Conservation (phyloP, 1,140 invertebrate species). For the Dufourea novaeangliae region DNA sequence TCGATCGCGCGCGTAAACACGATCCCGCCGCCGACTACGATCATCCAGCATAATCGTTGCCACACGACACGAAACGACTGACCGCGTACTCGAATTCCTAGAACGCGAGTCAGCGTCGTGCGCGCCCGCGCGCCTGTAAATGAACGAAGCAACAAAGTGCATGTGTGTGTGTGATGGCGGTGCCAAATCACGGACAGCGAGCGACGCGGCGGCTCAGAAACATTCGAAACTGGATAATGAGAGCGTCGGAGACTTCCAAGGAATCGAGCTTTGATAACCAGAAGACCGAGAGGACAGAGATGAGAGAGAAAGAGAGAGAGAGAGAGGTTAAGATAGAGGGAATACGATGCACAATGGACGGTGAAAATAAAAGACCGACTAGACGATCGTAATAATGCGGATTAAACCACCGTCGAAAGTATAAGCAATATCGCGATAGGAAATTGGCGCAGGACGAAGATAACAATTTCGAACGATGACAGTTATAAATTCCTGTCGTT, state of each 20-base stretch:
- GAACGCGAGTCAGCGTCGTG: conserved; percentile 57
- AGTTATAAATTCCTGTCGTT: neutral
- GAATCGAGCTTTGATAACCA: conserved; percentile 14
- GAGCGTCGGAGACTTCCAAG: neutral
- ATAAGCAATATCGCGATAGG: neutral
- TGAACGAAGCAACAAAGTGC: neutral
- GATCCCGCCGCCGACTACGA: conserved; percentile 18
- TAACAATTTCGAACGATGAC: neutral
- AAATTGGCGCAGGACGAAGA: neutral
- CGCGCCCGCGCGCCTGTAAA: conserved; percentile 28
- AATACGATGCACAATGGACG: neutral
- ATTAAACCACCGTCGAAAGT: neutral
- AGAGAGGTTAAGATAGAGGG: neutral
- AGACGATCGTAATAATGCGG: neutral
- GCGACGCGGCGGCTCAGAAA: neutral
- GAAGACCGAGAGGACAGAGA: neutral
- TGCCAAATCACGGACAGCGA: conserved; percentile 17
- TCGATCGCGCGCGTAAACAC: conserved; percentile 1
- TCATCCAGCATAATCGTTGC: conserved; percentile 62
- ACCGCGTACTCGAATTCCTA: conserved; percentile 62
- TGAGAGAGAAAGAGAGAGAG: too few species aligned
- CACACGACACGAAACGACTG: conserved; percentile 61
- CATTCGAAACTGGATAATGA: conserved; percentile 23
- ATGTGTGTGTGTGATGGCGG: neutral
- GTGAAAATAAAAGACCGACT: neutral